Conservation (phyloP, 53 echinoderm and acorn worm species). For the Temnopleurus reevesii region DNA sequence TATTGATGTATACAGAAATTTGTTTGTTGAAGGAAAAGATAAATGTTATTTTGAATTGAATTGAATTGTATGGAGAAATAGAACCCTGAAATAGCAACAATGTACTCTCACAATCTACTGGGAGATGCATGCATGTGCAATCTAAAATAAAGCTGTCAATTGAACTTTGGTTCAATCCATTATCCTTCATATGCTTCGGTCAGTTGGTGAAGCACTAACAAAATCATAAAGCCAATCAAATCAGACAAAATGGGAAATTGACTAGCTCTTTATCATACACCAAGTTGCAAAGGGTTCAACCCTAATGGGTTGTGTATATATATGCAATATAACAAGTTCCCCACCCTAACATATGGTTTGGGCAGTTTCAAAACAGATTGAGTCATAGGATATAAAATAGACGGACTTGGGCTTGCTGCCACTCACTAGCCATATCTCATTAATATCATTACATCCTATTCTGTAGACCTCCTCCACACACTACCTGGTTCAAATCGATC, state of each 20-base stretch:
- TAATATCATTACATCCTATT: constrained; percentile 19
- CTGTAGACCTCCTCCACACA: background rate
- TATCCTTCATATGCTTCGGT: too few species aligned
- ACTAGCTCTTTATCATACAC: background rate
- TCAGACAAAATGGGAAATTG: background rate
- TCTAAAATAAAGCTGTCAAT: too few species aligned
- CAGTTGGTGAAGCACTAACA: too few species aligned
- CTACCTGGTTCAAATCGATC: background rate
- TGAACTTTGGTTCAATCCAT: too few species aligned
- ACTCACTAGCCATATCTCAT: background rate
- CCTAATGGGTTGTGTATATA: background rate
- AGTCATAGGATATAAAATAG: constrained; percentile 21
- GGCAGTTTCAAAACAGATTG: constrained; percentile 33
- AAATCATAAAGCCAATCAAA: background rate
- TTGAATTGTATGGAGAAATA: too few species aligned
- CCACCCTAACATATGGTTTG: background rate
- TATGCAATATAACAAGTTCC: background rate
- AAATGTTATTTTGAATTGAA: too few species aligned
- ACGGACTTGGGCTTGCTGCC: background rate
- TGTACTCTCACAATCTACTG: too few species aligned
- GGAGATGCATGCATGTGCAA: too few species aligned
- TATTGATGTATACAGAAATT: too few species aligned
- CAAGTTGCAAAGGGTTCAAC: background rate
- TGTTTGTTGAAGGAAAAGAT: too few species aligned
- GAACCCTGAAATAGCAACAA: too few species aligned